Base-by-base conservation (phyloP, 2,797 vertebrate genomes). In the Microcaecilia unicolor region DNA sequence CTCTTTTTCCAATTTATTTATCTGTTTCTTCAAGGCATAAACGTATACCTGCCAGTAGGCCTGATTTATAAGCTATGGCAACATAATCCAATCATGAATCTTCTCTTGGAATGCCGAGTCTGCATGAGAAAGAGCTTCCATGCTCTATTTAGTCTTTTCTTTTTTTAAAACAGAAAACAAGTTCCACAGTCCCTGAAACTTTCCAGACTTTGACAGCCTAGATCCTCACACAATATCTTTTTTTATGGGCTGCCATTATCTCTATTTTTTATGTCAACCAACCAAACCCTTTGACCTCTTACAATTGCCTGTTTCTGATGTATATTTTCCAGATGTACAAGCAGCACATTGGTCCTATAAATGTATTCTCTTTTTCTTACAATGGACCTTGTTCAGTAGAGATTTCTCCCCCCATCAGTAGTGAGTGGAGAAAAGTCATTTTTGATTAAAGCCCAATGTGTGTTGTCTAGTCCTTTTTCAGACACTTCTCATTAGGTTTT, bases 81-180 rank as follows among this genome's bases (percentile, higher is more conserved):
- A 74, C 46, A 59, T 61, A 74, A 77, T 64, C 66, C 54, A 67
- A 47, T 54, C 58, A 59, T 72, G 68, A 77, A 77, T 74, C 66
- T 81, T 78, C 52, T 38, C 49, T 45, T 54, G 51, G 63, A 74
- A 64, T 77, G 58, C 38, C 41, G 34, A 7, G 25, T 11, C 25
- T 35, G 44, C 49, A 50, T 36, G 48, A 67, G 51, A 66, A 49
- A 55, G 28, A 42, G 13, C 9, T n/a, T n/a, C n/a, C n/a, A n/a
- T n/a, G n/a, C n/a, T 15, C 23, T 8, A n/a, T 58, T 59, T 61
- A 60, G 55, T 44, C 28, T 34, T 54, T 40, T 60, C 73, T 25
- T 34, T 54, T 40, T 60, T 73, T 25, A 28, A 10, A 37, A 11
- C 14, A 50, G 43, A 53, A 70, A 78, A 61, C 41, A 41, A 48